Evolutionary conservation across 2,888 invertebrate species (phyloP), one percentile per base, ranked within the genome.

Genomic region (Anorthoa munda): DNA sequence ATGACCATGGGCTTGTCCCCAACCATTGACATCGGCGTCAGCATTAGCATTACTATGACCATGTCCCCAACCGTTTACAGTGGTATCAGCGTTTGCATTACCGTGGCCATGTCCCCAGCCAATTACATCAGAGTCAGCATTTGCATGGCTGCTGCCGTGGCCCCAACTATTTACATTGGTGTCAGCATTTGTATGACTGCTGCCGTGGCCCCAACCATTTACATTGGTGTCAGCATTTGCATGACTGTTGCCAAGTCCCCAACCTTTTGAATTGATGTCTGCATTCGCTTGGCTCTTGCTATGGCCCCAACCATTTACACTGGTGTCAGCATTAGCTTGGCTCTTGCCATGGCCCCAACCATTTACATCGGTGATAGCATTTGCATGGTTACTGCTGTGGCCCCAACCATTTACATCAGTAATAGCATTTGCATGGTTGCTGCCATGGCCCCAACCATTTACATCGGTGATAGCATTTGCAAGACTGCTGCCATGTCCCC

Each of bases 301-400:
- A 0, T 23, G 11, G 0, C 18, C 23, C 56, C 31, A 56, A 15
- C 21, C 15, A 15, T 48, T 23, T 0, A 39, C 1, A 2, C 12
- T 0, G 0, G 18, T 1, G 0, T 48, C 12, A 3, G 56, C 67
- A 31, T 39, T 45, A 1, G 39, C 68, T 9, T 51, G 12, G 4
- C 26, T 69, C 0, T 7, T 2, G 2, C 51, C 15, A 1, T 67
- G 0, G 0, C 50, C 65, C 58, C 56, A 48, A 15, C 39, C 15
- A n/a, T 50, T 48, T 0, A 48, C 2, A 12, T 18, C 2, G 3
- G 23, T 7, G 1, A 18, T 0, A 12, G 48, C 63, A 18, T 50
- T 60, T 4, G 15, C 60, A 15, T 67, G 21, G 4, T 50, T 60
- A 0, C 0, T 2, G 13, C 50, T 48, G 0, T 48, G 26, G 1